Base-by-base conservation (phyloP, 2,888 invertebrate species). In the Oligia latruncula region DNA sequence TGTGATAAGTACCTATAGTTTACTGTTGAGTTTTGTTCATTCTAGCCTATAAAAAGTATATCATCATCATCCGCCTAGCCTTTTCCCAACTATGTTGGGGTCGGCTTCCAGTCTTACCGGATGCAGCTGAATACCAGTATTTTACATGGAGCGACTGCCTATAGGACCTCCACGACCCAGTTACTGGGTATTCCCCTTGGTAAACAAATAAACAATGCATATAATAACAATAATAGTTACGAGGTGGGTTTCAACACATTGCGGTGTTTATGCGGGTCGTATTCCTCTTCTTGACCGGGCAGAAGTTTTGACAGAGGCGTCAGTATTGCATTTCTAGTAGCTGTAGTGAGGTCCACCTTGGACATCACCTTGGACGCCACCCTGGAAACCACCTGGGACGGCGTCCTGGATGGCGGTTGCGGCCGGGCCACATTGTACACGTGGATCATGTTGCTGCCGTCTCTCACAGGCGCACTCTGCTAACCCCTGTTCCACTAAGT, bases 211-310 rank as follows among this genome's bases (percentile, higher is more conserved):
- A 66, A 66, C 40, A 13, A 40, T 13, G 40, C 66, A 40, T 23
- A 40, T 5, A 13, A 66, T 66, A 66, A 40, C 23, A 40, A 13
- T 23, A 17, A 29, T 72, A 81, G 97, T 97, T 95, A 98, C 98
- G 98, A 97, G 46, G 98, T 98, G 0, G 98, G 98, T 93, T 97
- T 97, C 71, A 97, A 97, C 23, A 98, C 96, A 84, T 97, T 97
- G 74, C 98, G 97, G 91, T 98, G 97, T 9, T 97, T 91, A 91
- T 98, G 98, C 1, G 98, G 98, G 93, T 98, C 98, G 90, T 98
- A 98, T 6, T 94, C 93, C 11, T 94, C 1, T 9, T 94, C 2
- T 91, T 92, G 11, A 90, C 90, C 6, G 87, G 91, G 90, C 83
- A 73, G 0, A 11, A 46, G 0, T 0, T 13, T 11, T 29, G 66